Evolutionary conservation across 2,113 vertebrate genomes (phyloP).

Genomic region (Hyperoodon ampullatus): DNA sequence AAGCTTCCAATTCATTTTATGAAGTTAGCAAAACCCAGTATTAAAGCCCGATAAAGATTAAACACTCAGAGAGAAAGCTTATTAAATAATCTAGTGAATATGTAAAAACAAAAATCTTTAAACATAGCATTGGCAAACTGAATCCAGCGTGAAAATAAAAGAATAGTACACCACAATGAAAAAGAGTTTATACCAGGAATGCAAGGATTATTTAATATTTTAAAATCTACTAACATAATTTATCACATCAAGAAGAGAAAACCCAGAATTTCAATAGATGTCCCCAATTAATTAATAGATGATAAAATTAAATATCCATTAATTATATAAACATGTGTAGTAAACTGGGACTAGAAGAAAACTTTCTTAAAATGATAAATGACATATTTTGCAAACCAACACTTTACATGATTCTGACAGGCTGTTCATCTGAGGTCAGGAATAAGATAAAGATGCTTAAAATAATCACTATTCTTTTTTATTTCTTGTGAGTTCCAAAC

Average conservation of each 20-base stretch:
- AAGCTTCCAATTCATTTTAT: constrained; percentile 34
- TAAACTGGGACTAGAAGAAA: not conserved
- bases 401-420: constrained; percentile 2
- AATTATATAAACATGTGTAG: not conserved
- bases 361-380: not conserved
- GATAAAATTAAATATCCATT: not conserved
- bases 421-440: not conserved
- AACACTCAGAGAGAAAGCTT: constrained; percentile 21
- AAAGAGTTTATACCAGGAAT: not conserved
- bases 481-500: not conserved
- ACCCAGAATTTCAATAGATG: not conserved
- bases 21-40: constrained; percentile 8
- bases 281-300: not conserved
- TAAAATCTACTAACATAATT: constrained; percentile 11
- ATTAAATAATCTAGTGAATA: not conserved
- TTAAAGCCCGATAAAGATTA: constrained; percentile 23
- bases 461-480: not conserved
- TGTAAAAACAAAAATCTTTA: constrained; percentile 20
- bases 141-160: constrained; percentile 40
- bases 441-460: not conserved
- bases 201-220: not conserved
- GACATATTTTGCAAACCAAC: constrained; percentile 1
- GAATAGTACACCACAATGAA: not conserved
- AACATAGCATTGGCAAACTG: not conserved
- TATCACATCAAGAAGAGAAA: not conserved